phyloP scores from a whole-genome alignment of 2,113 vertebrate species.

The Paedocypris sp. region DNA sequence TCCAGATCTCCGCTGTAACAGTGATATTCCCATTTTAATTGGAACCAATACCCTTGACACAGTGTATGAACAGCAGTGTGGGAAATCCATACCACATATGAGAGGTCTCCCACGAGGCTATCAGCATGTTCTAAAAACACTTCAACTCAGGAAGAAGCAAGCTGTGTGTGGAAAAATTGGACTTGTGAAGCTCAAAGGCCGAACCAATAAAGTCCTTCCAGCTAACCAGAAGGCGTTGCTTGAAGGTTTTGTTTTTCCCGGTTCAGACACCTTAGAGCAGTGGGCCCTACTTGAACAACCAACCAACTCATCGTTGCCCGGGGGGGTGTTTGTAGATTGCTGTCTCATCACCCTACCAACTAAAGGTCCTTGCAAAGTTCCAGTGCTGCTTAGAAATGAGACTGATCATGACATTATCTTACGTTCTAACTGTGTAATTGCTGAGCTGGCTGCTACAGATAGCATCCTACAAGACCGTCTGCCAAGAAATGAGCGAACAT shows the following conservation, averaged over 20 bases:
- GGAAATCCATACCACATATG: not conserved
- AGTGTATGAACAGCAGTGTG: slow-evolving; percentile 7
- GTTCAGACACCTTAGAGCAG: not conserved
- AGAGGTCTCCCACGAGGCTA: not conserved
- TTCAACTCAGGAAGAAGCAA: not conserved
- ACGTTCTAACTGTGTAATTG: not conserved
- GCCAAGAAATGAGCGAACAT: too few relatives aligned
- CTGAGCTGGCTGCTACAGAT: too few relatives aligned
- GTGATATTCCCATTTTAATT: not conserved
- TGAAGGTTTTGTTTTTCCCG: not conserved
- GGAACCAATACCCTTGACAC: slow-evolving; percentile 4
- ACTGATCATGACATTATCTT: slow-evolving; percentile 1
- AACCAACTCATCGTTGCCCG: not conserved
- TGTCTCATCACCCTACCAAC: not conserved
- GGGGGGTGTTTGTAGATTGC: slow-evolving; percentile 14
- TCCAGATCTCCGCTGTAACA: not conserved
- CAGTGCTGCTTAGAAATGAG: slow-evolving; percentile 15
- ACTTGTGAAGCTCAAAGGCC: not conserved
- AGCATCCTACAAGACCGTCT: too few relatives aligned
- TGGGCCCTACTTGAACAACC: slow-evolving; percentile 23
- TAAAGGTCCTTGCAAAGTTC: not conserved
- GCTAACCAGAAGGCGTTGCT: not conserved
- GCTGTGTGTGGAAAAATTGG: not conserved
- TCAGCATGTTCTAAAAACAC: not conserved
- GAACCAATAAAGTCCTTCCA: not conserved